phyloP scores from a whole-genome alignment of 2,797 vertebrate species.

The Phoxinus dragarum region DNA sequence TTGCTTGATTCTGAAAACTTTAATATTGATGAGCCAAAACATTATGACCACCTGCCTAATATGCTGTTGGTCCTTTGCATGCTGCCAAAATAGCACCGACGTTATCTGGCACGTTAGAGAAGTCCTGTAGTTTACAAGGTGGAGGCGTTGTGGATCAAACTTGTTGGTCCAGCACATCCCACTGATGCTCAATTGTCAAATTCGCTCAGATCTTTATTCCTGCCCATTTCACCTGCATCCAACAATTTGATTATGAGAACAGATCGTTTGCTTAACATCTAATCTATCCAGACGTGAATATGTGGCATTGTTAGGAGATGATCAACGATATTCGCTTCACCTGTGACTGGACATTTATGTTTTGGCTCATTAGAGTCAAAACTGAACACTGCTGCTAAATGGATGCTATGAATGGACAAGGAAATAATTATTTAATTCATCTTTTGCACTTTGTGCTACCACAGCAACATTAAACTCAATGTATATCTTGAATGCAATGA shows the following conservation, averaged over 20 bases:
- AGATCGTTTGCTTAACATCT: not conserved
- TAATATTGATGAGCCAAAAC: no score
- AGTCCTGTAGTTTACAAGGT: not conserved
- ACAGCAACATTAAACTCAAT: not conserved
- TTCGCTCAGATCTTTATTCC: not conserved
- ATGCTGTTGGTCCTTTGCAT: no score
- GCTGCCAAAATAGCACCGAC: no score
- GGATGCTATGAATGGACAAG: not conserved
- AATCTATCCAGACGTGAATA: not conserved
- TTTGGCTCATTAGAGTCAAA: not conserved
- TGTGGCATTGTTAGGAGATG: not conserved
- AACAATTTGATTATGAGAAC: not conserved
- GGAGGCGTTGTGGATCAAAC: not conserved
- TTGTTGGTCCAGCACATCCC: not conserved
- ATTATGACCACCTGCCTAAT: no score
- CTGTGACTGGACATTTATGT: not conserved
- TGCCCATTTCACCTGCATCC: not conserved
- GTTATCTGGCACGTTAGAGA: not conserved
- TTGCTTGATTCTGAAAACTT: no score
- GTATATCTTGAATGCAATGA: not conserved
- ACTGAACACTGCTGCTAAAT: not conserved
- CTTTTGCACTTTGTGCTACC: not conserved
- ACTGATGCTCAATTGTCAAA: not conserved
- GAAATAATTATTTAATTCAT: not conserved
- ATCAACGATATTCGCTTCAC: not conserved